Evolutionary conservation across 2,113 vertebrate genomes (phyloP).

Genomic region (rat (Rattus norvegicus)): GRCr8 NC_086031.1:88271001-88271500

Average conservation of each 20-base stretch:
- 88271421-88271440: not conserved
- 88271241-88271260: not conserved
- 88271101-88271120: not conserved
- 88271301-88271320: not conserved
- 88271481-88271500: not conserved
- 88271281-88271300: not conserved
- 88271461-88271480: not conserved
- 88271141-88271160: not conserved
- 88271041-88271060: not conserved
- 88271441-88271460: not conserved
- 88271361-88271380: not conserved
- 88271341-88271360: not conserved
- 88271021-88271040: not conserved
- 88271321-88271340: not conserved
- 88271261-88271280: not conserved
- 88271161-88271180: not conserved
- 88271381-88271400: not conserved
- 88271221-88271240: not conserved
- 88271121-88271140: slow-evolving; percentile 35
- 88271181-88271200: not conserved
- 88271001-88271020: not conserved
- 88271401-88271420: not conserved
- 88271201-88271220: not conserved
- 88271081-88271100: not conserved
- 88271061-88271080: not conserved